Evolutionary conservation across 2,888 invertebrate genomes (phyloP).

Genomic region (Napeogenes sylphis): DNA sequence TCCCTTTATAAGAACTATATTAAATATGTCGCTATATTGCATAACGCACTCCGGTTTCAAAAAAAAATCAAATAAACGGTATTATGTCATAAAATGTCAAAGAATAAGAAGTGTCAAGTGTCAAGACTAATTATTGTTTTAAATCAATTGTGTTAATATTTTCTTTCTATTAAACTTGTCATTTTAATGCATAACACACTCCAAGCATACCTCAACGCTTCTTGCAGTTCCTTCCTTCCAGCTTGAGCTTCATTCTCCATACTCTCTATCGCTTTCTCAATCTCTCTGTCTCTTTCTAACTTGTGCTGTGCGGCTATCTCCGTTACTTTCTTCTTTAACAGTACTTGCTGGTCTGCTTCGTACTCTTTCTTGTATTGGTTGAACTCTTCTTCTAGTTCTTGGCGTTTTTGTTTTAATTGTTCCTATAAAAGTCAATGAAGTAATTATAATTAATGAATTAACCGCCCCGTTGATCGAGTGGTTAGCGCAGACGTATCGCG

Average conservation of each 20-base stretch:
- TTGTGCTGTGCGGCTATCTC: constrained; percentile 83
- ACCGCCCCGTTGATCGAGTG: too few species aligned
- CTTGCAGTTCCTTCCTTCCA: constrained; percentile 78
- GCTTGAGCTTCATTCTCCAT: constrained; percentile 82
- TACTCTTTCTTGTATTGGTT: constrained; percentile 81
- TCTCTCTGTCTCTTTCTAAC: constrained; percentile 86
- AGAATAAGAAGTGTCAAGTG: too few species aligned
- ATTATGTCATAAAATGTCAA: too few species aligned
- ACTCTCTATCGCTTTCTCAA: constrained; percentile 84
- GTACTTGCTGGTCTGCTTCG: constrained; percentile 78
- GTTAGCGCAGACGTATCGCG: too few species aligned
- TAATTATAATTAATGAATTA: background rate
- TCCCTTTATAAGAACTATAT: too few species aligned
- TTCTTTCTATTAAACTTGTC: too few species aligned
- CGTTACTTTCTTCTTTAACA: constrained; percentile 81
- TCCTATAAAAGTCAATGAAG: constrained; percentile 40
- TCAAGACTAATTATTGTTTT: too few species aligned
- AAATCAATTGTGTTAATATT: too few species aligned
- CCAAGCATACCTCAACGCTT: constrained; percentile 66
- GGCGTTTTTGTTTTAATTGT: constrained; percentile 75
- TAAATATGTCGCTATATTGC: too few species aligned
- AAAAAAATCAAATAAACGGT: too few species aligned
- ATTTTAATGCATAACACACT: background rate
- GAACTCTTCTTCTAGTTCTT: constrained; percentile 79
- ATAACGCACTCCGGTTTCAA: too few species aligned